A percentile compares a stretch with the other conserved stretches of the same genome.
phyloP scores from a whole-genome alignment of 2,797 vertebrate species.

The Acanthurus lineatus region DNA sequence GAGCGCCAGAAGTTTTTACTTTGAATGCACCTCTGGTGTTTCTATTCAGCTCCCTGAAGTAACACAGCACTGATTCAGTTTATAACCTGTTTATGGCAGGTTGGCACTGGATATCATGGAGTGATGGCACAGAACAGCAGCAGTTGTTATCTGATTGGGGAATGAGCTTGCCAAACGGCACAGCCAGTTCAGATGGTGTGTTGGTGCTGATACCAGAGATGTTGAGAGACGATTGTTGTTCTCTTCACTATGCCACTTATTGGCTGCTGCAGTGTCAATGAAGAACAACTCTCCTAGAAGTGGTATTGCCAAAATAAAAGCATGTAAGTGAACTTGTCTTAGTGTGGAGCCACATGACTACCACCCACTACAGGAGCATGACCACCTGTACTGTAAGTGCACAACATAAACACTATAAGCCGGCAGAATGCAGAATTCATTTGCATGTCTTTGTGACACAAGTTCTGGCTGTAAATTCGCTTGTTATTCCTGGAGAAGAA shows the following conservation, averaged over 20 bases:
- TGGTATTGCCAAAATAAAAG: neutral
- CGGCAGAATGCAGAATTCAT: too few species aligned
- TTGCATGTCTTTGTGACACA: neutral
- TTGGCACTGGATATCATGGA: slow-evolving; percentile 4
- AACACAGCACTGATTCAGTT: slow-evolving; percentile 7
- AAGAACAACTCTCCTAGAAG: neutral
- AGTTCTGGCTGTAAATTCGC: neutral
- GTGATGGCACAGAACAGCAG: slow-evolving; percentile 24
- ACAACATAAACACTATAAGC: neutral
- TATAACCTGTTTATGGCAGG: slow-evolving; percentile 20
- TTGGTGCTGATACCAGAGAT: slow-evolving; percentile 33
- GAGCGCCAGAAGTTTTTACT: neutral
- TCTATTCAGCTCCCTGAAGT: slow-evolving; percentile 1
- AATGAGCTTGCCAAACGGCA: slow-evolving; percentile 4
- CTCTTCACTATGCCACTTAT: slow-evolving; percentile 1
- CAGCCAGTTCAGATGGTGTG: slow-evolving; percentile 9
- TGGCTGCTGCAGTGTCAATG: neutral
- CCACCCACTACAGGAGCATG: neutral
- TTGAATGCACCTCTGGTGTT: slow-evolving; percentile 11
- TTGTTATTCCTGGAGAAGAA: neutral
- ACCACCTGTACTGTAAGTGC: too few species aligned
- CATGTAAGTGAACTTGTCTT: neutral
- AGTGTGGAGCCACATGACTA: neutral
- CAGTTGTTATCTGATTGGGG: slow-evolving; percentile 28
- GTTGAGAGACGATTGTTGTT: slow-evolving; percentile 5